Evolutionary conservation across 1,140 invertebrate species (phyloP), one percentile per base, ranked within the genome.

Genomic region (Sarcophaga peregrina): DNA sequence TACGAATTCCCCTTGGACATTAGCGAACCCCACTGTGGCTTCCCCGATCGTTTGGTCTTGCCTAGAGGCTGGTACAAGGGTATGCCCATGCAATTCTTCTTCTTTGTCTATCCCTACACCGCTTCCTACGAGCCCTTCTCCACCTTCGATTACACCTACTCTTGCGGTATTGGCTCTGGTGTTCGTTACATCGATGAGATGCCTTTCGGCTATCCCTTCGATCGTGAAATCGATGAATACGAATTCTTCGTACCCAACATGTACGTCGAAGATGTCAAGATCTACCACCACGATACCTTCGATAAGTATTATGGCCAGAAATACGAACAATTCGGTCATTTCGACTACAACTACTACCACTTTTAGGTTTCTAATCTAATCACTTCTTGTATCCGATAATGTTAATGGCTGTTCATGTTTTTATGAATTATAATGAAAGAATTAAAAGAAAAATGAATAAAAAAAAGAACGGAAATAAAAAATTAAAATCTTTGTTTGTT

Each of bases 21-120:
- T 13, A 90, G 86, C 47, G 91, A 93, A 85, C 91, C 92, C 83
- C 87, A 87, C 85, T 92, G 91, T 84, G 92, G 93, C 74, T 93
- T 93, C 91, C 94, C 94, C 62, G 91, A 92, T 84, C 92, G 93
- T 81, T 87, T 94, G 48, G 84, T 92, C 45, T 86, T 94, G 45
- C 93, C 93, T 45, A 93, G 92, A 78, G 93, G 93, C 76, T 92
- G 88, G 82, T 89, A 91, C 48, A 91, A 91, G 83, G 95, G 95
- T 80, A 91, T 92, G 87, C 91, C 92, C 48, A 94, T 93, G 91
- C 92, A 93, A 83, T 87, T 95, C 76, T 94, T 92, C 86, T 91
- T 93, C 76, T 87, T 91, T 15, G 90, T 94, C 5, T 91, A 90
- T 10, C 90, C 87, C 11, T 89, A 88, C 75, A 62, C 82, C 76